Evolutionary conservation across 1,140 invertebrate genomes (phyloP).

Genomic region (Gyrodactylus salaris): DNA sequence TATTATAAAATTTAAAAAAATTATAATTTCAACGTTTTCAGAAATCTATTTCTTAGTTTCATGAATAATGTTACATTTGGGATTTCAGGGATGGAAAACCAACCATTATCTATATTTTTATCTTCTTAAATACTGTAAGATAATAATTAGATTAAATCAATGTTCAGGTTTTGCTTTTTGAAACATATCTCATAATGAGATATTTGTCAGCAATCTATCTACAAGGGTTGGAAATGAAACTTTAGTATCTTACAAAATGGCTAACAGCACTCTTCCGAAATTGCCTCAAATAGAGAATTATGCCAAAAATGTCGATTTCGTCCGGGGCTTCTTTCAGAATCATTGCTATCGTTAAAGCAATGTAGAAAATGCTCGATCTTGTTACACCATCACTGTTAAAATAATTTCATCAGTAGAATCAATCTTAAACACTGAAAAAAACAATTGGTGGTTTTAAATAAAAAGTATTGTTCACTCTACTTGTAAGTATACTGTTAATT

Average conservation of each 20-base stretch:
- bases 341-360: background rate
- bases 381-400: background rate
- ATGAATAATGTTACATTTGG: too few species aligned
- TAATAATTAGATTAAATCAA: background rate
- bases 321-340: background rate
- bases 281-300: background rate
- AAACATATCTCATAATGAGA: background rate
- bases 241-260: background rate
- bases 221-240: background rate
- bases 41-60: too few species aligned
- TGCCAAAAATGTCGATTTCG: background rate
- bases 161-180: background rate
- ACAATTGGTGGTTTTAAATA: too few species aligned
- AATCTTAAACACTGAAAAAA: too few species aligned
- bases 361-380: background rate
- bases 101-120: background rate
- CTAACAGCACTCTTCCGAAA: background rate
- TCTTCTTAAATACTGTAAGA: background rate
- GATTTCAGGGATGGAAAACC: background rate
- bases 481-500: too few species aligned
- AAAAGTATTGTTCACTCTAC: too few species aligned
- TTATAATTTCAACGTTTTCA: too few species aligned
- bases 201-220: background rate
- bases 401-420: too few species aligned
- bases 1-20: too few species aligned